Percentiles rank a stretch among this genome's conserved stretches.
Evolutionary conservation across 1,140 invertebrate genomes (phyloP).

Genomic region (Sarcophaga bullata): DNA sequence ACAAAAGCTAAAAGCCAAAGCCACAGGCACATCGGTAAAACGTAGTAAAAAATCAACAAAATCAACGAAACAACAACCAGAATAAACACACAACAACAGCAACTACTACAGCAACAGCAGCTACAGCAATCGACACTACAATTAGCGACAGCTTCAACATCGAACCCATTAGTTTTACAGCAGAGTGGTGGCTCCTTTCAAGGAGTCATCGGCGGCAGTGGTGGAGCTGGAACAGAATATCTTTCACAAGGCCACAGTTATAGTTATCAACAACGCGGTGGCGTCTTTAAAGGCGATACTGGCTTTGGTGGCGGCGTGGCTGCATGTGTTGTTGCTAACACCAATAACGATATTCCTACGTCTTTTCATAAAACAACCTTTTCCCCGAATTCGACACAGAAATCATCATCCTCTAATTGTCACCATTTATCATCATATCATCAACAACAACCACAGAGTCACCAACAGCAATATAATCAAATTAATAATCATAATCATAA

Average conservation of each 20-base stretch:
- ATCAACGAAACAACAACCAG: conserved; percentile 46
- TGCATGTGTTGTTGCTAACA: neutral
- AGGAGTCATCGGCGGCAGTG: conserved; percentile 25
- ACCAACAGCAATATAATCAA: conserved; percentile 37
- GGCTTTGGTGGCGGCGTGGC: conserved; percentile 15
- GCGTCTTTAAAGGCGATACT: conserved; percentile 29
- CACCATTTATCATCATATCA: conserved; percentile 42
- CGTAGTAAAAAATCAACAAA: conserved; percentile 57
- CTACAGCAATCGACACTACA: conserved; percentile 35
- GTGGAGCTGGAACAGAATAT: conserved; percentile 9
- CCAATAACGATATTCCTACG: conserved; percentile 36
- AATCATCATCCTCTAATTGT: neutral
- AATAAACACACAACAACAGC: conserved; percentile 57
- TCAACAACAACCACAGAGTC: conserved; percentile 45
- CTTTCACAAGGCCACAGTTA: conserved; percentile 20
- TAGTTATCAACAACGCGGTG: conserved; percentile 35
- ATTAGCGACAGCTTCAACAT: conserved; percentile 27
- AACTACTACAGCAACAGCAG: conserved; percentile 45
- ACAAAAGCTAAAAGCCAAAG: conserved; percentile 64
- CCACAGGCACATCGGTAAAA: conserved; percentile 49
- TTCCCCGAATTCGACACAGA: conserved; percentile 33
- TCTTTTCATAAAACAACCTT: conserved; percentile 36
- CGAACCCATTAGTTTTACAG: neutral
- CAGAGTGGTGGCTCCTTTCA: conserved; percentile 37
- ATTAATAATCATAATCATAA: conserved; percentile 33